Conservation (phyloP, 2,113 vertebrate species). For the Calyptommatus sinebrachiatus region DNA sequence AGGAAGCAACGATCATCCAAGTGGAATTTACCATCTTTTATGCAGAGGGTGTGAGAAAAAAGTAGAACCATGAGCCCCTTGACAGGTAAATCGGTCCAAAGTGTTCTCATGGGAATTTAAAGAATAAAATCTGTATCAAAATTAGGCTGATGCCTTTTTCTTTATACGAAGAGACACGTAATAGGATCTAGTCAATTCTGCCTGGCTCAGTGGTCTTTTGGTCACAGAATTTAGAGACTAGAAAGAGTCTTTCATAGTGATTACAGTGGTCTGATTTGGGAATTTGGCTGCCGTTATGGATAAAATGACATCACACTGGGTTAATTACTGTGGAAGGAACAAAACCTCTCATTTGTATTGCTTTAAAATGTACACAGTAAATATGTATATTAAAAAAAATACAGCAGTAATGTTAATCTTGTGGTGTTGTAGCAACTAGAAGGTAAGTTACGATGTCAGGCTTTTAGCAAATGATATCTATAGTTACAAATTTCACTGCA, state of each 20-base stretch:
- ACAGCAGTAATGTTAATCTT: conserved; percentile 70
- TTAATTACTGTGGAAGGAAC: conserved; percentile 70
- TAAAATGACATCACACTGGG: conserved; percentile 71
- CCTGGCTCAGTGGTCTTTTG: conserved; percentile 61
- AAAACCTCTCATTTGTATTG: conserved; percentile 82
- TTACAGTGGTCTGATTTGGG: conserved; percentile 66
- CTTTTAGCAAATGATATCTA: conserved; percentile 79
- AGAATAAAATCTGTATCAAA: conserved; percentile 85
- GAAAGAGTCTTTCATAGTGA: conserved; percentile 38
- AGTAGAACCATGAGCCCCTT: conserved; percentile 61
- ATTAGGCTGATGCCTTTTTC: conserved; percentile 78
- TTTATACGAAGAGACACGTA: conserved; percentile 74
- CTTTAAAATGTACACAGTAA: conserved; percentile 82
- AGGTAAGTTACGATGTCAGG: conserved; percentile 87
- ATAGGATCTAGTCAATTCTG: conserved; percentile 57
- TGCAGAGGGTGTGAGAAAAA: conserved; percentile 51
- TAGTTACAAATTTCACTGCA: conserved; percentile 77
- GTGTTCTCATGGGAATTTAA: conserved; percentile 74
- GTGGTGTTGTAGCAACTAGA: conserved; percentile 73
- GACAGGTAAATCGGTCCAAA: conserved; percentile 80
- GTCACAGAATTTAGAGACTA: conserved; percentile 55
- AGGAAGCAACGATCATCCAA: conserved; percentile 46
- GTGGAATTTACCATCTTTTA: conserved; percentile 62
- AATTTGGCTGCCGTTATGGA: conserved; percentile 60
- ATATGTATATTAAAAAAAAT: conserved; percentile 72